Evolutionary conservation across 2,888 invertebrate species (phyloP).

Genomic region (Eristalis tenax): DNA sequence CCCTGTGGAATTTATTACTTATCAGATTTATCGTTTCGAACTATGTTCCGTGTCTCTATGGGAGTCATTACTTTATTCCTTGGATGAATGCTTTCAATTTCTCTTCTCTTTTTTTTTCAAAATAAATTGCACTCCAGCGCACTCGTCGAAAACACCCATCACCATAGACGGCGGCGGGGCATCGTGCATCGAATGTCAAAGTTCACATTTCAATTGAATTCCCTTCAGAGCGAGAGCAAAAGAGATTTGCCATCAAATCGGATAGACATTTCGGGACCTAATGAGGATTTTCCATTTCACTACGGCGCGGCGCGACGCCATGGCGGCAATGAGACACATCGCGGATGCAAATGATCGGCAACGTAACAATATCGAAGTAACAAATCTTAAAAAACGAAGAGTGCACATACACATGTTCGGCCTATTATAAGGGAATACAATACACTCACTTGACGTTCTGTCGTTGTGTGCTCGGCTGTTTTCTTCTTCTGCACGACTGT

Average conservation of each 20-base stretch:
- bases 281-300: slow-evolving; percentile 17
- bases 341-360: slow-evolving; percentile 4
- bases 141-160: not conserved
- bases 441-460: slow-evolving; percentile 90
- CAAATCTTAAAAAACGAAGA: not conserved
- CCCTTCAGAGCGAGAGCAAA: slow-evolving; percentile 11
- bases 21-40: slow-evolving; percentile 17
- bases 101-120: not conserved
- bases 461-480: slow-evolving; percentile 98
- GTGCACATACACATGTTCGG: not conserved
- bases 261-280: slow-evolving; percentile 18
- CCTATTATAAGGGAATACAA: slow-evolving; percentile 49
- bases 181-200: slow-evolving; percentile 42
- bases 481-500: slow-evolving; percentile 96
- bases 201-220: slow-evolving; percentile 48
- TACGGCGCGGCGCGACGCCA: no score
- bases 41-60: slow-evolving; percentile 23
- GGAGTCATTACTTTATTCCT: slow-evolving; percentile 17
- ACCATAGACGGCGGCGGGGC: not conserved
- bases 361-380: slow-evolving; percentile 27
- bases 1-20: not conserved
- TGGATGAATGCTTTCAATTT: not conserved
- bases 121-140: slow-evolving; percentile 12
- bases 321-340: not conserved
- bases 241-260: slow-evolving; percentile 22